Evolutionary conservation across 2,888 invertebrate genomes (phyloP), one percentile per base, ranked within the genome.

Genomic region (Atrina japonica): DNA sequence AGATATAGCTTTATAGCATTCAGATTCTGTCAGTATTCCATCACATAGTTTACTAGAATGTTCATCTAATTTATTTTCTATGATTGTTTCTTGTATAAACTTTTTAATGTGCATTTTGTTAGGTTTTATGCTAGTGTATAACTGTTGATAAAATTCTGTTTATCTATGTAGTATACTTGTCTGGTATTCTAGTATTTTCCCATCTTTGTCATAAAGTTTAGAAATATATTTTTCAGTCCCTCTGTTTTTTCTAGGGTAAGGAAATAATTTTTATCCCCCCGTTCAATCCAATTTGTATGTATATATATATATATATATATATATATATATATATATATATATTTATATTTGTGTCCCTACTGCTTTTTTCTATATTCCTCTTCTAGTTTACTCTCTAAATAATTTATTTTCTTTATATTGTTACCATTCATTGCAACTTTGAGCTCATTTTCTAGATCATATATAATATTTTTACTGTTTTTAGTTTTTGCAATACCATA

Each of bases 231-330:
- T 29, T 14, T 56, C 14, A 3, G 3, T 55, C 29, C 55, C 35
- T 52, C 30, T 53, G 2, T 63, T 61, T 35, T 56, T 63, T 64
- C 56, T 56, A 16, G 56, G 14, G 11, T 61, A 92, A 91, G 83
- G 94, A 93, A 58, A 56, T 21, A 59, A 73, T n/a, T 27, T 47
- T 63, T 63, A 27, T 61, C 68, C 25, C 69, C 61, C 49, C 64
- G 45, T 25, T 64, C 63, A 47, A 64, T 21, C 50, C 50, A 64
- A n/a, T 64, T 25, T 16, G 7, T 18, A 21, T 16, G 18, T 16
- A 41, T 41, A 16, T 41, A 41, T 16, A 14, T 14, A 41, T 41
- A 14, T 41, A 14, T 41, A 11, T 14, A 41, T 41, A n/a, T 41
- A 14, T 41, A 41, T 16, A 11, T 41, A 14, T 41, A 41, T 11